A percentile compares a stretch with the other conserved stretches of the same genome.
These are phyloP conservation scores for Tanytarsus gracilentus DNA, from an alignment of 2,888 invertebrate species.

Conservation along the genomic window DNA sequence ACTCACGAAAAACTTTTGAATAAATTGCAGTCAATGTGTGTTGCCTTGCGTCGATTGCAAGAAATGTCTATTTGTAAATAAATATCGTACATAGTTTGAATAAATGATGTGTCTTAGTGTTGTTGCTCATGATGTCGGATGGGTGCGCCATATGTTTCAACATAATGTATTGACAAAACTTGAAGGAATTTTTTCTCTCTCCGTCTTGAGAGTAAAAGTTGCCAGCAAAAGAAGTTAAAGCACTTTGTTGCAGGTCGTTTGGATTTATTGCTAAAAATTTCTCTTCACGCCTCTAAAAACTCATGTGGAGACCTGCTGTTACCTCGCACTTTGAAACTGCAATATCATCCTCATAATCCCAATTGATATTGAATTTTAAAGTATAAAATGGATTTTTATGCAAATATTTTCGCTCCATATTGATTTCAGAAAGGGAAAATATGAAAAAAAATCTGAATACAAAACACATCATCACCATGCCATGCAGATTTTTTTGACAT, in stretches of 20 bases:
- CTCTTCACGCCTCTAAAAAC: no score
- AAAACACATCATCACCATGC: conserved; percentile 26
- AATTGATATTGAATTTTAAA: conserved; percentile 25
- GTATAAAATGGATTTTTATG: conserved; percentile 20
- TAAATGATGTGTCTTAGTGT: conserved; percentile 28
- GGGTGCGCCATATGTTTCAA: conserved; percentile 21
- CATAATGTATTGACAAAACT: conserved; percentile 26
- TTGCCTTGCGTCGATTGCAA: background rate
- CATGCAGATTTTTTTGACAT: conserved; percentile 3
- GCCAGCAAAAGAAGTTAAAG: conserved; percentile 14
- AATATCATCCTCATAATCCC: conserved; percentile 25
- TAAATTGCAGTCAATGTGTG: conserved; percentile 19
- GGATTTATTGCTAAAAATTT: conserved; percentile 21
- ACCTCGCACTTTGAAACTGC: conserved; percentile 23
- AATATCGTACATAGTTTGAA: conserved; percentile 27
- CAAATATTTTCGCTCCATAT: conserved; percentile 17
- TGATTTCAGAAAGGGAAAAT: conserved; percentile 8
- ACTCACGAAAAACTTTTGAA: conserved; percentile 22
- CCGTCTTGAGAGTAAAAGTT: background rate
- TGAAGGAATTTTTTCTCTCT: conserved; percentile 3
- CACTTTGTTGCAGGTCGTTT: conserved; percentile 23
- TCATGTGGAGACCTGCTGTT: conserved; percentile 25
- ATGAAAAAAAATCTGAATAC: conserved; percentile 16
- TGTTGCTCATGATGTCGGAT: background rate
- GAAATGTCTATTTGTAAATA: conserved; percentile 18